Conservation (phyloP, 2,113 vertebrate species). For the Vulpes vulpes region DNA sequence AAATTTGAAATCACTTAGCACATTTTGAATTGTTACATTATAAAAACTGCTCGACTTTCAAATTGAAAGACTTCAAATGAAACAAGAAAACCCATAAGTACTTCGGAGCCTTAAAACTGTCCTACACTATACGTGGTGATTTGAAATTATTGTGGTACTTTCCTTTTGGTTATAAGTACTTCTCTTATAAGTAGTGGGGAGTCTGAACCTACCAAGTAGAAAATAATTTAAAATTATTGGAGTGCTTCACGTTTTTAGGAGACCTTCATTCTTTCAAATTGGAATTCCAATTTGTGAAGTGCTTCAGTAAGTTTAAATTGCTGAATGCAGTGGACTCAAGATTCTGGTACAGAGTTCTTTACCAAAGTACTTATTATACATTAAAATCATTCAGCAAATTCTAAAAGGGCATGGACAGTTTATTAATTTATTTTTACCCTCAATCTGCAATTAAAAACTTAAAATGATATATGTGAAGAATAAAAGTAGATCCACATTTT, state of each 20-base stretch:
- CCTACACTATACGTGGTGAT: conserved; percentile 72
- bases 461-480: conserved; percentile 14
- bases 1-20: conserved; percentile 65
- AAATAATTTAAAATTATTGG: conserved; percentile 87
- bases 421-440: conserved; percentile 67
- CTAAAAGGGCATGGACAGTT: conserved; percentile 45
- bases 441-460: conserved; percentile 46
- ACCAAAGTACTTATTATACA: conserved; percentile 68
- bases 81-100: conserved; percentile 62
- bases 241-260: conserved; percentile 85
- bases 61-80: conserved; percentile 76
- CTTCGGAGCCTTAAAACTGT: conserved; percentile 76
- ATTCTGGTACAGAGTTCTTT: conserved; percentile 67
- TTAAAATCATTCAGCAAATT: conserved; percentile 68
- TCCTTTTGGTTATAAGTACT: conserved; percentile 78
- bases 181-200: conserved; percentile 78
- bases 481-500: conserved; percentile 27
- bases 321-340: conserved; percentile 72
- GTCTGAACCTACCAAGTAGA: conserved; percentile 81
- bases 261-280: conserved; percentile 85
- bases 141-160: conserved; percentile 84
- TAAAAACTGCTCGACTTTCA: conserved; percentile 75
- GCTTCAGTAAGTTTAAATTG: conserved; percentile 84
- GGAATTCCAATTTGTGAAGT: conserved; percentile 85
- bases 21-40: conserved; percentile 69